Conservation (phyloP, 2,797 vertebrate genomes). For the Lepilemur ruficaudatus region DNA sequence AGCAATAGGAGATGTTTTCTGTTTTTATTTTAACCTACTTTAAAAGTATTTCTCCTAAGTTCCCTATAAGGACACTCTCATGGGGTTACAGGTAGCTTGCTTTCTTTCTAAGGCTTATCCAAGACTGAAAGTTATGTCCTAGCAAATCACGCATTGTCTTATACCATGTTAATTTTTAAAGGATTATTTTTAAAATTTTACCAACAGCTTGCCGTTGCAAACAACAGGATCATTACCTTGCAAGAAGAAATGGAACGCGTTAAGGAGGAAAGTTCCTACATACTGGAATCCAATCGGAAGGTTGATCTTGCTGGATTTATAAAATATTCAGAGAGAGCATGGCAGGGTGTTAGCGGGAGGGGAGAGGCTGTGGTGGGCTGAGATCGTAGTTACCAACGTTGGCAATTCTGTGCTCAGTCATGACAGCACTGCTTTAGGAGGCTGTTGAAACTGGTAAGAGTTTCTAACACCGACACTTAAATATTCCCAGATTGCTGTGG, state of each 20-base stretch:
- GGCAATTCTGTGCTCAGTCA: background rate
- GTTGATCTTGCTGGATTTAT: conserved; percentile 76
- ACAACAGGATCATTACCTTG: conserved; percentile 98
- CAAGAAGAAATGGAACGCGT: conserved; percentile 97
- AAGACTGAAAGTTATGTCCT: conserved; percentile 10
- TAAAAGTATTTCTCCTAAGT: conserved; percentile 28
- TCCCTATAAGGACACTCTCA: background rate
- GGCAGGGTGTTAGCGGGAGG: background rate
- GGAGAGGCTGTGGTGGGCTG: background rate
- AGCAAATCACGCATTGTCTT: background rate
- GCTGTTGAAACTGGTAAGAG: background rate
- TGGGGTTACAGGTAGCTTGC: background rate
- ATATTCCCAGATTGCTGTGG: background rate
- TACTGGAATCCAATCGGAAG: conserved; percentile 93
- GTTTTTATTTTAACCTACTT: conserved; percentile 15
- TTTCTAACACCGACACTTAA: background rate
- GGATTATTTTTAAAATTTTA: background rate
- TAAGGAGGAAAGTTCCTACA: conserved; percentile 95
- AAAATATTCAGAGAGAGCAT: background rate
- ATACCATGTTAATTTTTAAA: conserved; percentile 5
- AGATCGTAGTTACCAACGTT: background rate
- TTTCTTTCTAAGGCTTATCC: background rate
- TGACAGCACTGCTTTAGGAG: background rate
- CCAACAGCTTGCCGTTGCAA: conserved; percentile 95
- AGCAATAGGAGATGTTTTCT: background rate